phyloP scores from a whole-genome alignment of 2,113 vertebrate species.

The Ptilonorhynchus violaceus region DNA sequence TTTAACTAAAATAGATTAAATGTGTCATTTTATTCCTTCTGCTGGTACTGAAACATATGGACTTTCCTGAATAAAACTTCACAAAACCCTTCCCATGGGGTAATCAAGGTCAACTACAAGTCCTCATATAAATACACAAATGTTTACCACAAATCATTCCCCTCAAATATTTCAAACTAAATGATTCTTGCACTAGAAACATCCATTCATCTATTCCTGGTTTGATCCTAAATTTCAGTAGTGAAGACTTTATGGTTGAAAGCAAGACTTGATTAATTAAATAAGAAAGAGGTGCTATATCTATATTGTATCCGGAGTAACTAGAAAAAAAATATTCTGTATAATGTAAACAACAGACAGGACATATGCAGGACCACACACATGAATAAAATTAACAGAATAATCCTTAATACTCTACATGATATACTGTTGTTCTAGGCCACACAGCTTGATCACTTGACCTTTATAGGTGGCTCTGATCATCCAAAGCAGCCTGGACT shows the following conservation, averaged over 20 bases:
- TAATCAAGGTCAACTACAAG: not conserved
- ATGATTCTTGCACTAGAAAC: not conserved
- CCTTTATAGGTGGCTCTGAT: not conserved
- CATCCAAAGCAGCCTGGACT: not conserved
- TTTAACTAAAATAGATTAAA: not conserved
- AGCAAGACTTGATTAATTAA: not conserved
- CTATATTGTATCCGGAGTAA: not conserved
- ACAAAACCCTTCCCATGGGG: not conserved
- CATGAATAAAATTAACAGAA: not conserved
- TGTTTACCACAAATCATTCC: not conserved
- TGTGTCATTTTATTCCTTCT: conserved; percentile 1
- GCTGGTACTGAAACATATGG: not conserved
- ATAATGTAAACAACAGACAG: not conserved
- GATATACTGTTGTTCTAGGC: not conserved
- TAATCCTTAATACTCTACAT: not conserved
- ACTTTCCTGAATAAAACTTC: not conserved
- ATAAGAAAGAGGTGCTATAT: not conserved
- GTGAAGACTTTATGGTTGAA: not conserved
- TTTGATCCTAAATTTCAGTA: not conserved
- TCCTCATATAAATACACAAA: not conserved
- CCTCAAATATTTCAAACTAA: not conserved
- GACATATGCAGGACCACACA: conserved; percentile 50
- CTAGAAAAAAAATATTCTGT: not conserved
- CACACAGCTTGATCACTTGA: not conserved
- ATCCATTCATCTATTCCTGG: not conserved